Conservation (phyloP, 2,888 invertebrate species). For the Pogonocherus hispidulus region DNA sequence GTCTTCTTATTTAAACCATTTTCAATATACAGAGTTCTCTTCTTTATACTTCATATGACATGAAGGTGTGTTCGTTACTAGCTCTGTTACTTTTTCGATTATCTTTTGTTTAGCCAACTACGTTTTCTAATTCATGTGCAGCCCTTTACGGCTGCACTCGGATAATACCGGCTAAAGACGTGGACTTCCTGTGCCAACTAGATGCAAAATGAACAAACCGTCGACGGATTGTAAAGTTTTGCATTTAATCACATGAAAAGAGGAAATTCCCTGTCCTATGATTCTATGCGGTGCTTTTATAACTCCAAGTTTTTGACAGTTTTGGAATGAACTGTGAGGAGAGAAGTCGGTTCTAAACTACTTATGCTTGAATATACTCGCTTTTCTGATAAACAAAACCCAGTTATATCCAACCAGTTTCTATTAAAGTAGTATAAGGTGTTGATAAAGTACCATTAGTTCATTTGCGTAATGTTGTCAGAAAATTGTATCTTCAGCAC, state of each 20-base stretch:
- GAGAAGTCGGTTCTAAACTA: background rate
- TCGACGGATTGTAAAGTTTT: constrained; percentile 13
- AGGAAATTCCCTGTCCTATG: constrained; percentile 2
- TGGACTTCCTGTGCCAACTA: constrained; percentile 15
- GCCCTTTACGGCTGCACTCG: constrained; percentile 16
- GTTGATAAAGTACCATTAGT: no score
- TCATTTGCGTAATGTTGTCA: no score
- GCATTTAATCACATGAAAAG: constrained; percentile 24
- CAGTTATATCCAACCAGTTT: background rate
- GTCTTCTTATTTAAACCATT: no score
- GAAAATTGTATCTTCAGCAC: no score
- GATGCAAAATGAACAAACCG: constrained; percentile 21
- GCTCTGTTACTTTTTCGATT: constrained; percentile 6
- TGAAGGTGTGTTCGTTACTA: no score
- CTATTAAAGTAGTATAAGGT: background rate
- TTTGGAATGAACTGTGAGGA: background rate
- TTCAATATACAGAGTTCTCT: no score
- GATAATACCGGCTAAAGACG: constrained; percentile 4
- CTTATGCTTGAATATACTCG: background rate
- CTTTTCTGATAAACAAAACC: background rate
- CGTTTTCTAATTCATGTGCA: constrained; percentile 16
- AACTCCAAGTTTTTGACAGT: constrained; percentile 11
- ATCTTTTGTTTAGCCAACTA: constrained; percentile 12
- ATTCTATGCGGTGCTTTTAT: background rate
- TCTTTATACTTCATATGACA: no score